These are phyloP conservation scores for Acleris emargana DNA, from an alignment of 2,888 invertebrate species.

Conservation along the genomic window DNA sequence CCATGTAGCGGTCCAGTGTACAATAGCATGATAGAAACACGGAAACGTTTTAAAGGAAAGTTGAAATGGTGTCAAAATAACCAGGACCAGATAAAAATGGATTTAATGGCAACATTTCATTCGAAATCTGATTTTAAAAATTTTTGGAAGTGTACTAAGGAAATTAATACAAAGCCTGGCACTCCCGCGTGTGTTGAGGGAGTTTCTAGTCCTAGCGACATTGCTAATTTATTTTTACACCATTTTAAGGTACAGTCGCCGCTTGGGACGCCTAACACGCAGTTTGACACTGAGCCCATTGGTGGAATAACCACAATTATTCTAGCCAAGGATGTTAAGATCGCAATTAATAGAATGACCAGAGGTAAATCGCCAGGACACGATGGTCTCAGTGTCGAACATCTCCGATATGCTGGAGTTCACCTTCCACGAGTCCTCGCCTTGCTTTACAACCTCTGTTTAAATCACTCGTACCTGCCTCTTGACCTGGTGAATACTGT, in stretches of 20 bases:
- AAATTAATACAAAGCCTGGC: neutral
- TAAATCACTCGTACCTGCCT: constrained; percentile 13
- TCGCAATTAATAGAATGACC: neutral
- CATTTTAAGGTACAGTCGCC: constrained; percentile 1
- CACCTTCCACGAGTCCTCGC: constrained; percentile 12
- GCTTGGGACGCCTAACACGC: neutral
- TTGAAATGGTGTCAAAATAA: neutral
- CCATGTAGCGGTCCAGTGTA: constrained; percentile 1
- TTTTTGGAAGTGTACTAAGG: neutral
- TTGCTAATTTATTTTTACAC: neutral
- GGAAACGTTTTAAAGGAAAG: constrained; percentile 1
- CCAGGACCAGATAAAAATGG: constrained; percentile 1
- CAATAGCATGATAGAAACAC: constrained; percentile 7
- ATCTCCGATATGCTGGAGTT: neutral
- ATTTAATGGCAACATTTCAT: neutral
- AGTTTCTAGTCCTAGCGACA: neutral
- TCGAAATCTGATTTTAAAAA: neutral
- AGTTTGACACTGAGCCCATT: neutral
- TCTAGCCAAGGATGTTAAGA: neutral
- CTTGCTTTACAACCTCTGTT: constrained; percentile 17
- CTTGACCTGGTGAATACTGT: neutral
- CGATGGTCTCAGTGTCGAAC: too few species aligned
- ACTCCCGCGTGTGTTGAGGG: neutral
- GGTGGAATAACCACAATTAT: neutral
- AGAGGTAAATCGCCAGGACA: too few species aligned